Base-by-base conservation (phyloP, 2,888 invertebrate genomes). In the Plagodis dolabraria region DNA sequence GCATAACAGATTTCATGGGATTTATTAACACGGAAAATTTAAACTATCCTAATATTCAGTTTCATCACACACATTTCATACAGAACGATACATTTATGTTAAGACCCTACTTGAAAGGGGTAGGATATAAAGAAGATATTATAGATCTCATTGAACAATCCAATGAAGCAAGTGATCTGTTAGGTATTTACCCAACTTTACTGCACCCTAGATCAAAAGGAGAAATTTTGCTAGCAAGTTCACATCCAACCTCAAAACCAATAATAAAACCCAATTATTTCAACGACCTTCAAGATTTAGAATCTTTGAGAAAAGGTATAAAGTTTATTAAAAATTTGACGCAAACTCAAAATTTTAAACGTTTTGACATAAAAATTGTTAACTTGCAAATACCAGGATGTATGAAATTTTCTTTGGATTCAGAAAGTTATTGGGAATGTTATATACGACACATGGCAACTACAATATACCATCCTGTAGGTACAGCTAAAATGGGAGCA, bases 401-500 rank as follows among this genome's bases (percentile, higher is more conserved):
- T 44, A 43, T 40, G 2, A 55, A 53, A 45, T 67, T 79, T 44
- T 64, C 68, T n/a, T 80, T 78, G 52, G 71, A 79, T 45, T 76
- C 85, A 1, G 85, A 93, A 47, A 77, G 76, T 43, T 95, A 94
- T 75, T 94, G 94, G 94, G 83, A 85, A 63, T 95, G 95, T 72
- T 91, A 94, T 43, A 88, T 94, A 6, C 85, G 88, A 11, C 86
- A 94, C 63, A 87, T 94, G 79, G 89, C 89, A 7, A 84, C 91
- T 0, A 93, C 94, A 0, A 76, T 94, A 35, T 96, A 95, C 80
- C 96, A 96, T 77, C 95, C 95, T 0, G 94, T 94, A 0, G 95
- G 96, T 48, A 96, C 95, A 0, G 94, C 94, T 50, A 95, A 94
- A 81, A 96, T 96, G 95, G 96, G 95, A 0, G 80, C 85, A 0